Percentiles rank a stretch among this genome's conserved stretches.
Conservation (phyloP, 30 jellyfish, hydroid and myxozoan genomes). For the Sanderia malayensis region DNA sequence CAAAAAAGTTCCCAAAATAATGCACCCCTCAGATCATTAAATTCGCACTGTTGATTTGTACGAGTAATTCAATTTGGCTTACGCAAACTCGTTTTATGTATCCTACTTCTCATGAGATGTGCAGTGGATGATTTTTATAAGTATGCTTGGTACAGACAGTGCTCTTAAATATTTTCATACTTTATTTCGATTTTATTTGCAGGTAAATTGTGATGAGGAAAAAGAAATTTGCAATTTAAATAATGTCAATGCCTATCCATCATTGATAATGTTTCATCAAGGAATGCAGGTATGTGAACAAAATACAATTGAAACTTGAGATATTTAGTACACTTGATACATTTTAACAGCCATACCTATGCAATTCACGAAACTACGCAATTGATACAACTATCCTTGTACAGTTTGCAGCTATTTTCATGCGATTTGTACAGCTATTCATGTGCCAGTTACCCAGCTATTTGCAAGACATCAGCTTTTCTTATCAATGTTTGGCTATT, state of each 20-base stretch:
- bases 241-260: slow-evolving; percentile 67
- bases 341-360: neutral
- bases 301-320: neutral
- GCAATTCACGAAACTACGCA: neutral
- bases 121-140: too few species aligned
- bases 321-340: neutral
- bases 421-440: neutral
- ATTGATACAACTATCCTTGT: too few species aligned
- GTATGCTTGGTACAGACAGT: too few species aligned
- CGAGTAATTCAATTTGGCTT: too few species aligned
- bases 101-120: too few species aligned
- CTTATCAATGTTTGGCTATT: neutral
- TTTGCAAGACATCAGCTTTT: neutral
- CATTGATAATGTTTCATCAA: slow-evolving; percentile 43
- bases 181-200: neutral
- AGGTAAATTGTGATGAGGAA: slow-evolving; percentile 82
- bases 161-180: too few species aligned
- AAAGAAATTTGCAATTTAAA: slow-evolving; percentile 48
- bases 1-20: too few species aligned
- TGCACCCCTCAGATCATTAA: too few species aligned
- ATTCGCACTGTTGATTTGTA: too few species aligned
- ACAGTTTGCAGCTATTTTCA: neutral
- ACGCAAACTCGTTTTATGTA: too few species aligned
- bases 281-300: slow-evolving; percentile 55
- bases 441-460: too few species aligned